These are phyloP conservation scores for Rhea americana DNA, from an alignment of 2,113 vertebrate genomes.

Conservation along the genomic window DNA sequence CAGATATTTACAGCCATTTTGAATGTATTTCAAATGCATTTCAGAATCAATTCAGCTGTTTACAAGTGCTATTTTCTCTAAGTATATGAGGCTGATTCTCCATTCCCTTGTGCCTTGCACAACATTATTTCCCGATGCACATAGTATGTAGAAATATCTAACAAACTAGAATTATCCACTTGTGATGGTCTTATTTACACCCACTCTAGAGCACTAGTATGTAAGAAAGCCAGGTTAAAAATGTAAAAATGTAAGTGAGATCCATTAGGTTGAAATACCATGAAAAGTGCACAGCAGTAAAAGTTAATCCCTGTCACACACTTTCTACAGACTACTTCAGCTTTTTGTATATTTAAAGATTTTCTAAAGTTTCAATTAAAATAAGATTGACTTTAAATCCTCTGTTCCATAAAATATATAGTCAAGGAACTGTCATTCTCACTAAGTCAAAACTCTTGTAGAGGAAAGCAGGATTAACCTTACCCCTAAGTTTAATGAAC, in stretches of 20 bases:
- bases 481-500: not conserved
- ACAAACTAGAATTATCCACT: not conserved
- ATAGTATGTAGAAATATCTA: not conserved
- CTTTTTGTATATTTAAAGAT: not conserved
- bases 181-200: not conserved
- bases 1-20: not conserved
- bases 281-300: not conserved
- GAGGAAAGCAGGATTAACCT: not conserved
- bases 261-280: not conserved
- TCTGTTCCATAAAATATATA: not conserved
- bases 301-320: not conserved
- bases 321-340: not conserved
- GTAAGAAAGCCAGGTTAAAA: not conserved
- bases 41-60: not conserved
- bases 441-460: not conserved
- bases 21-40: not conserved
- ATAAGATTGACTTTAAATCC: not conserved
- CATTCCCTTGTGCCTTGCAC: not conserved
- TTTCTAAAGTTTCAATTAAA: not conserved
- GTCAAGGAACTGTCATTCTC: not conserved
- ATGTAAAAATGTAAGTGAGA: not conserved
- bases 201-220: not conserved
- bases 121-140: not conserved
- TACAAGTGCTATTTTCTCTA: not conserved
- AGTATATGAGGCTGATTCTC: not conserved